These are phyloP conservation scores for Rhea pennata DNA, from an alignment of 2,113 vertebrate genomes.

Conservation along the genomic window DNA sequence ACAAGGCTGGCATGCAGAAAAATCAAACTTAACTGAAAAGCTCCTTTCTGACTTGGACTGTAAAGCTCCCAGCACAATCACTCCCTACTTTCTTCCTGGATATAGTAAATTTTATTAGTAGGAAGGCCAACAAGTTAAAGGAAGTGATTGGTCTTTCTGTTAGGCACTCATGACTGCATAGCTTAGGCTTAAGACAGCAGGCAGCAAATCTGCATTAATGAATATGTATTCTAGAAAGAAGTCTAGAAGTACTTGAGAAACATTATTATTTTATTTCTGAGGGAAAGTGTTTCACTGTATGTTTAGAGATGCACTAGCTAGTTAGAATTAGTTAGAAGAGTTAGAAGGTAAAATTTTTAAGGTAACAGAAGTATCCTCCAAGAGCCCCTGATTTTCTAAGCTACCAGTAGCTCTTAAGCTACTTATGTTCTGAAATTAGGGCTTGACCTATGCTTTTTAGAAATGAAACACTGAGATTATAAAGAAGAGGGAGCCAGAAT, in stretches of 20 bases:
- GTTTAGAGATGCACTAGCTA: background rate
- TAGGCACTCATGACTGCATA: background rate
- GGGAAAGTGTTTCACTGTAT: background rate
- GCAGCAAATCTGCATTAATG: background rate
- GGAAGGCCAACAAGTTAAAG: background rate
- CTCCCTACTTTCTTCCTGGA: background rate
- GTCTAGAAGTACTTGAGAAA: background rate
- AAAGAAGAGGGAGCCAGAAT: background rate
- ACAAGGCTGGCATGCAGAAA: background rate
- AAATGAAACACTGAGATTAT: background rate
- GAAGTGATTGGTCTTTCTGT: background rate
- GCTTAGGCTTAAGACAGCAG: background rate
- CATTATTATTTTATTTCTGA: background rate
- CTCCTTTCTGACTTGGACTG: background rate
- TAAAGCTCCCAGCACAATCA: background rate
- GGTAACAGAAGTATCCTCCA: background rate
- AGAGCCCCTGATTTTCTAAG: background rate
- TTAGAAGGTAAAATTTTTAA: background rate
- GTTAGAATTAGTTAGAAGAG: background rate
- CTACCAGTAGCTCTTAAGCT: background rate
- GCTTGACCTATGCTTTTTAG: background rate
- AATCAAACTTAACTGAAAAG: background rate
- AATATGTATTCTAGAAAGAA: background rate
- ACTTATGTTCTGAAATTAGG: background rate
- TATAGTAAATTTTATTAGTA: background rate